These are phyloP conservation scores for Strigamia transsilvanica DNA, from an alignment of 2,888 invertebrate genomes.

Conservation along the genomic window DNA sequence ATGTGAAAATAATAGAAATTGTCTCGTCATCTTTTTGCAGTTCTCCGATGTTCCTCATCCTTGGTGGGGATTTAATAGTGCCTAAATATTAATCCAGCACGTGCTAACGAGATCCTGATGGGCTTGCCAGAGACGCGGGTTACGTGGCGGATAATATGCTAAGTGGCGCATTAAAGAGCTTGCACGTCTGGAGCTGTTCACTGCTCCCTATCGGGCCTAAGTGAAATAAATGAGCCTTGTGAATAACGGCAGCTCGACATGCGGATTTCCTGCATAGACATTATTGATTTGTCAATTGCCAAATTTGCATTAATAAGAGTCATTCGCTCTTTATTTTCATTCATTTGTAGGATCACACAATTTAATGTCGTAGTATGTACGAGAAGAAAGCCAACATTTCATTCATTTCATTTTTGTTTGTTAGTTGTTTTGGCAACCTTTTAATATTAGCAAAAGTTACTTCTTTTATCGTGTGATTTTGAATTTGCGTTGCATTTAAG, in stretches of 20 bases:
- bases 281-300: conserved; percentile 43
- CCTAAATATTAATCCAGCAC: neutral
- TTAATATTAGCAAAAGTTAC: too few species aligned
- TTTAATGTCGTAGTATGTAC: too few species aligned
- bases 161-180: conserved; percentile 46
- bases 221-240: conserved; percentile 40
- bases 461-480: too few species aligned
- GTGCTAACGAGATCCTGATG: conserved; percentile 36
- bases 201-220: conserved; percentile 30
- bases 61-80: neutral
- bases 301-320: conserved; percentile 41
- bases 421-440: too few species aligned
- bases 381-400: too few species aligned
- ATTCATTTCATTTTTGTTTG: too few species aligned
- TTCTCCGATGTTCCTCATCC: neutral
- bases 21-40: neutral
- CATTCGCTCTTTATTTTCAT: neutral
- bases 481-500: too few species aligned
- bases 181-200: conserved; percentile 29
- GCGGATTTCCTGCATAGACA: conserved; percentile 39
- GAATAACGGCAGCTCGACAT: conserved; percentile 36
- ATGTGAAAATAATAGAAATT: too few species aligned
- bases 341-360: neutral
- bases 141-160: conserved; percentile 42
- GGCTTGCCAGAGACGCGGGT: conserved; percentile 17